A percentile compares a stretch with the other conserved stretches of the same genome.
phyloP scores from a whole-genome alignment of 2,797 vertebrate genomes.

The Gymnoscopelus microlampas region DNA sequence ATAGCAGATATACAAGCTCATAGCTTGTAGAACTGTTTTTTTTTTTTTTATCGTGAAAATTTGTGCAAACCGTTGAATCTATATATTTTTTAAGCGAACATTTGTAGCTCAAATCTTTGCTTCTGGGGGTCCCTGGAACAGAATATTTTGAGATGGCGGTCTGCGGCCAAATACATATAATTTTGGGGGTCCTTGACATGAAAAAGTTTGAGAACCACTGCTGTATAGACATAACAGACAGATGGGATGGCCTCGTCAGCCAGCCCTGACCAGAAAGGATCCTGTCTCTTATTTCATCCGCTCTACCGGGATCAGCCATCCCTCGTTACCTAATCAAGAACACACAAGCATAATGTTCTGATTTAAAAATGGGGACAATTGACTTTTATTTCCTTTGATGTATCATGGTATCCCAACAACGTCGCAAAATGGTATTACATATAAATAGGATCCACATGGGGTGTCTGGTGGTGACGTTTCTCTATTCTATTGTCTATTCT shows the following conservation, averaged over 20 bases:
- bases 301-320: conserved; percentile 10
- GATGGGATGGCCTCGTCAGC: conserved; percentile 31
- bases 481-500: no score
- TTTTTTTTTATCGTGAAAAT: no score
- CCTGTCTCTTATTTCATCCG: conserved; percentile 38
- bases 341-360: background rate
- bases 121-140: no score
- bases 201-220: background rate
- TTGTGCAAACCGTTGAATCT: no score
- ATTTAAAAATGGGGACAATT: conserved; percentile 25
- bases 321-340: conserved; percentile 1
- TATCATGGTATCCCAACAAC: conserved; percentile 29
- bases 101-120: no score
- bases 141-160: no score
- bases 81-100: no score
- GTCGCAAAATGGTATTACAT: conserved; percentile 11
- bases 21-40: no score
- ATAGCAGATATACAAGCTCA: no score
- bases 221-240: conserved; percentile 32
- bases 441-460: conserved; percentile 16
- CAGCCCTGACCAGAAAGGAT: conserved; percentile 45
- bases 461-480: no score
- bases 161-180: no score
- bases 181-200: no score
- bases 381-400: background rate